Evolutionary conservation across 2,113 vertebrate species (phyloP).

Genomic region (Aspiorhynchus laticeps): DNA sequence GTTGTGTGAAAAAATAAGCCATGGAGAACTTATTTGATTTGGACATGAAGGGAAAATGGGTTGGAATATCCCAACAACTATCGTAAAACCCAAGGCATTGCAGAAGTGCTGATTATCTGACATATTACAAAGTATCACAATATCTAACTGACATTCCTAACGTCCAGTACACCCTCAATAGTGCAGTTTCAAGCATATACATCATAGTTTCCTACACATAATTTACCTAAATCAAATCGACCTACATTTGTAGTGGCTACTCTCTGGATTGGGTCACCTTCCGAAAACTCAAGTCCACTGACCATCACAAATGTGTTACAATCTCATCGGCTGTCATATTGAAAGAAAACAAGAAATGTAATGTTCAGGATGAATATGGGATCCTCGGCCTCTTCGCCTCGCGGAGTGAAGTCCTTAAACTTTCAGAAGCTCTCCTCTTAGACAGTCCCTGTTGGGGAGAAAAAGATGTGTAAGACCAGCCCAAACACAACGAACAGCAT

Average conservation of each 20-base stretch:
- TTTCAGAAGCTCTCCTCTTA: slow-evolving; percentile 79
- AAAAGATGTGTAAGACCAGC: slow-evolving; percentile 36
- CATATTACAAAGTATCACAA: slow-evolving; percentile 79
- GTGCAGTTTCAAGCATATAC: slow-evolving; percentile 76
- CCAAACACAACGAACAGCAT: slow-evolving; percentile 47
- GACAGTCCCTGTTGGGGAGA: slow-evolving; percentile 69
- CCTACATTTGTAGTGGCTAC: slow-evolving; percentile 16
- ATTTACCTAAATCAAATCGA: slow-evolving; percentile 32
- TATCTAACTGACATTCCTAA: slow-evolving; percentile 77
- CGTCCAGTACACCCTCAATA: slow-evolving; percentile 73
- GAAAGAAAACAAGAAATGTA: slow-evolving; percentile 70
- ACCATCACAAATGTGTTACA: slow-evolving; percentile 79
- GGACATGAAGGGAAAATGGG: slow-evolving; percentile 37
- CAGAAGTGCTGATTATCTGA: slow-evolving; percentile 81
- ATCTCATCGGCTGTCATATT: slow-evolving; percentile 80
- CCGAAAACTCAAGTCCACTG: slow-evolving; percentile 38
- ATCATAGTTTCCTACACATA: slow-evolving; percentile 50
- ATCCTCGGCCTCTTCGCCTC: slow-evolving; percentile 53
- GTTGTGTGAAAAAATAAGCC: slow-evolving; percentile 35
- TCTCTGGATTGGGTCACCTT: background rate
- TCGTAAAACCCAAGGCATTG: slow-evolving; percentile 79
- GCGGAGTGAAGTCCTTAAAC: slow-evolving; percentile 66
- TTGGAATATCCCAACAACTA: slow-evolving; percentile 65
- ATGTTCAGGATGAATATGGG: slow-evolving; percentile 57
- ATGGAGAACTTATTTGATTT: slow-evolving; percentile 41